Evolutionary conservation across 1,140 invertebrate species (phyloP).

Genomic region (Oncopodura yosiiana): DNA sequence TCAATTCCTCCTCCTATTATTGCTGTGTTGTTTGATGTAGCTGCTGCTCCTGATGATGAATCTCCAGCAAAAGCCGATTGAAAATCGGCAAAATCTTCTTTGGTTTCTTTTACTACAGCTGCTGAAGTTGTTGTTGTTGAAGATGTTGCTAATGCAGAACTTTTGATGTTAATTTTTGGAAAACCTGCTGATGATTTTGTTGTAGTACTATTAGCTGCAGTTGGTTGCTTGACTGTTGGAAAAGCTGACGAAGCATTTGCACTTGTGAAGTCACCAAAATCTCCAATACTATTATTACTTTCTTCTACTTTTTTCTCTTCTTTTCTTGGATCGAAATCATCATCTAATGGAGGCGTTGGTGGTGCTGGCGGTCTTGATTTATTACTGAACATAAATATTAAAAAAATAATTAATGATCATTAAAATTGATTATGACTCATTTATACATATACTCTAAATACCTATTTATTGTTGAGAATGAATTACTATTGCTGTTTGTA

Average conservation of each 20-base stretch:
- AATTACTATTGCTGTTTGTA: neutral
- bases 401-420: neutral
- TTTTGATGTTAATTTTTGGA: neutral
- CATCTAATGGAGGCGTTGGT: slow-evolving; percentile 37
- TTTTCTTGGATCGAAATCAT: slow-evolving; percentile 51
- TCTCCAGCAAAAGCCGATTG: slow-evolving; percentile 22
- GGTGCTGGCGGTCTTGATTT: slow-evolving; percentile 37
- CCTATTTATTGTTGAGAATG: slow-evolving; percentile 15
- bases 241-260: slow-evolving; percentile 48
- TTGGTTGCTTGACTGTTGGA: slow-evolving; percentile 4
- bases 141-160: slow-evolving; percentile 17
- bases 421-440: neutral
- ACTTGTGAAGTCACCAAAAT: slow-evolving; percentile 71
- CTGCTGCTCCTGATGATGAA: neutral
- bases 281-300: too few relatives aligned
- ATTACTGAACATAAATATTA: slow-evolving; percentile 24
- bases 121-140: neutral
- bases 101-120: neutral
- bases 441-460: neutral
- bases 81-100: slow-evolving; percentile 23
- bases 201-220: neutral
- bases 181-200: neutral
- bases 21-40: too few relatives aligned
- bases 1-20: too few relatives aligned
- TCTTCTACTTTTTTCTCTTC: slow-evolving; percentile 38